Evolutionary conservation across 2,888 invertebrate species (phyloP).

Genomic region (Adineta ricciae): DNA sequence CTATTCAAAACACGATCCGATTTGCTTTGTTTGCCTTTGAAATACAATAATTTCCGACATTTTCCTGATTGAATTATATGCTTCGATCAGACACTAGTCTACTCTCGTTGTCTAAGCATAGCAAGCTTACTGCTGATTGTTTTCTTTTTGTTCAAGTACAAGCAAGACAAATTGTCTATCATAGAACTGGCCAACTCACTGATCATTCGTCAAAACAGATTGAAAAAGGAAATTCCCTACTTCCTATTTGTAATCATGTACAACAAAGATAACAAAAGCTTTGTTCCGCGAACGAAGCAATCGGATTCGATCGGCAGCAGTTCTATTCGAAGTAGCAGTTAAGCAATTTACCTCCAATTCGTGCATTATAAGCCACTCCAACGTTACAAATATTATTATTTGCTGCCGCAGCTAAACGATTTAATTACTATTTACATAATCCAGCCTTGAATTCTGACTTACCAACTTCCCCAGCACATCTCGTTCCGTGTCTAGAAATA

Average conservation of each 20-base stretch:
- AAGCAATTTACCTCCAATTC: constrained; percentile 66
- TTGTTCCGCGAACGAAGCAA: not conserved
- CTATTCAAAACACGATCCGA: too few relatives aligned
- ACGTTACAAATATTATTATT: constrained; percentile 89
- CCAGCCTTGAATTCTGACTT: not conserved
- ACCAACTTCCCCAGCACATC: constrained; percentile 85
- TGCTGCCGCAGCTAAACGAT: constrained; percentile 67
- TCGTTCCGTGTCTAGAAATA: constrained; percentile 58
- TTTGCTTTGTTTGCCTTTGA: too few relatives aligned
- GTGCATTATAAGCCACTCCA: constrained; percentile 86
- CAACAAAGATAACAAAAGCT: not conserved
- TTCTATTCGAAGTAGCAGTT: not conserved
- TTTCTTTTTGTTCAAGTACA: too few relatives aligned
- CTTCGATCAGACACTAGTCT: too few relatives aligned
- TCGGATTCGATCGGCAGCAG: not conserved
- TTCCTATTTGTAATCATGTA: too few relatives aligned
- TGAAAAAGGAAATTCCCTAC: too few relatives aligned
- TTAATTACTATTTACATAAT: constrained; percentile 52
- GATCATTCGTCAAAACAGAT: too few relatives aligned
- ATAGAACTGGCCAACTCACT: not conserved
- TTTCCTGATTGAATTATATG: not conserved
- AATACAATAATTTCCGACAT: not conserved
- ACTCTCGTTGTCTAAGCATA: too few relatives aligned
- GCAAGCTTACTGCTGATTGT: too few relatives aligned
- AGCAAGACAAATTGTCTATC: too few relatives aligned